Percentiles rank a stretch among this genome's conserved stretches.
Conservation (phyloP, 2,888 invertebrate species). For the Biston stratarius region DNA sequence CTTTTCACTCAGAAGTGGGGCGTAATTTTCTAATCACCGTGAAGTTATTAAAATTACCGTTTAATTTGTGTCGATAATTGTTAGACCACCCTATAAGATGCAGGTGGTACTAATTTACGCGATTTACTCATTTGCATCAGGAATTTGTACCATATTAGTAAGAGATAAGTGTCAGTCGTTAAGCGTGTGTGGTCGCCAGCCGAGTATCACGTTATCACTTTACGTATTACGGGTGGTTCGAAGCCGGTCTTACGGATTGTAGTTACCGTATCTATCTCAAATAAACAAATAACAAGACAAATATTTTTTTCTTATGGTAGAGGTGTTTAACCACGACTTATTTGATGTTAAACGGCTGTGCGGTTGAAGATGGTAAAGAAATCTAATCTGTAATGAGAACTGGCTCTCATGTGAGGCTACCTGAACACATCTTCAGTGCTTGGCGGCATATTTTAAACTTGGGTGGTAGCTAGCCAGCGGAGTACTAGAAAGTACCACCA, state of each 20-base stretch:
- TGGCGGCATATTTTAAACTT: too few relatives aligned
- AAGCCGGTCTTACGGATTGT: conserved; percentile 40
- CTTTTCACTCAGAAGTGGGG: conserved; percentile 42
- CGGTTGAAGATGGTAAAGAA: too few relatives aligned
- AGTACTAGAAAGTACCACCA: too few relatives aligned
- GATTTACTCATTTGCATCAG: conserved; percentile 1
- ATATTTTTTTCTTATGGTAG: too few relatives aligned
- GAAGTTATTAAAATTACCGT: conserved; percentile 48
- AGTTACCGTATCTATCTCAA: conserved; percentile 39
- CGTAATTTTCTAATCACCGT: conserved; percentile 42
- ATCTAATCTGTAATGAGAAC: too few relatives aligned
- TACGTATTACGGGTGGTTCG: conserved; percentile 46
- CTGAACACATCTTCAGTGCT: too few relatives aligned
- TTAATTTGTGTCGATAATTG: conserved; percentile 53
- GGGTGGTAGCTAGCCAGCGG: too few relatives aligned
- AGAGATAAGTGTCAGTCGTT: conserved; percentile 1
- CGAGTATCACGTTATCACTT: conserved; percentile 56
- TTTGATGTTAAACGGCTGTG: too few relatives aligned
- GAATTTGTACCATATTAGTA: conserved; percentile 17
- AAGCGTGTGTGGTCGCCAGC: conserved; percentile 25
- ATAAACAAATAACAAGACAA: not conserved
- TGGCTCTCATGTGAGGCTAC: too few relatives aligned
- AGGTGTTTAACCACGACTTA: too few relatives aligned
- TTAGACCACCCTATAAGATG: conserved; percentile 49
- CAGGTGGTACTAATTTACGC: conserved; percentile 35